Percentiles rank a stretch among this genome's conserved stretches.
phyloP scores from a whole-genome alignment of 2,797 vertebrate genomes.

The Sebastes trivittatus region DNA sequence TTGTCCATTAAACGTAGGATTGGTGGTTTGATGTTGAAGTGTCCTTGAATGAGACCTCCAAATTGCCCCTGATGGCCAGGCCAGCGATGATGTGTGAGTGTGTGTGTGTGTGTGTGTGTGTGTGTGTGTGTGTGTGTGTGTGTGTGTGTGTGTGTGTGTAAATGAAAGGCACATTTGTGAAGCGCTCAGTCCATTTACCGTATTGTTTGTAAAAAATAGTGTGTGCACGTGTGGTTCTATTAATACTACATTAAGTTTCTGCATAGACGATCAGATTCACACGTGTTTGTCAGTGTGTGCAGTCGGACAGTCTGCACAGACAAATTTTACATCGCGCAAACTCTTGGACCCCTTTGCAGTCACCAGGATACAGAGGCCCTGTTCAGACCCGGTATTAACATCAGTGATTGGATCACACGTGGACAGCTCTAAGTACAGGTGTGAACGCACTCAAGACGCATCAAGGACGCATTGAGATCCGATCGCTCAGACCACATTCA shows the following conservation, averaged over 20 bases:
- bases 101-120: neutral
- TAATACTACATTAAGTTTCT: neutral
- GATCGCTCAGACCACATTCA: too few relatives aligned
- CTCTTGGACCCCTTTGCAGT: neutral
- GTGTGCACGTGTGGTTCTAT: neutral
- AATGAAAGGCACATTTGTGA: neutral
- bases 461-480: too few relatives aligned
- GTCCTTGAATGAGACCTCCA: neutral
- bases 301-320: neutral
- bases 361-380: neutral
- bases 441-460: too few relatives aligned
- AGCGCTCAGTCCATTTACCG: neutral
- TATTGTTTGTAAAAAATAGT: neutral
- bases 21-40: neutral
- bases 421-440: too few relatives aligned
- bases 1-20: neutral
- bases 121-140: neutral
- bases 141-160: neutral
- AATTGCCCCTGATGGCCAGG: neutral
- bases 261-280: neutral
- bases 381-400: too few relatives aligned
- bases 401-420: too few relatives aligned
- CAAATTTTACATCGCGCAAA: neutral
- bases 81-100: neutral
- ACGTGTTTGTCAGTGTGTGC: neutral